phyloP scores from a whole-genome alignment of 2,888 invertebrate genomes.

The Calameuta filiformis region DNA sequence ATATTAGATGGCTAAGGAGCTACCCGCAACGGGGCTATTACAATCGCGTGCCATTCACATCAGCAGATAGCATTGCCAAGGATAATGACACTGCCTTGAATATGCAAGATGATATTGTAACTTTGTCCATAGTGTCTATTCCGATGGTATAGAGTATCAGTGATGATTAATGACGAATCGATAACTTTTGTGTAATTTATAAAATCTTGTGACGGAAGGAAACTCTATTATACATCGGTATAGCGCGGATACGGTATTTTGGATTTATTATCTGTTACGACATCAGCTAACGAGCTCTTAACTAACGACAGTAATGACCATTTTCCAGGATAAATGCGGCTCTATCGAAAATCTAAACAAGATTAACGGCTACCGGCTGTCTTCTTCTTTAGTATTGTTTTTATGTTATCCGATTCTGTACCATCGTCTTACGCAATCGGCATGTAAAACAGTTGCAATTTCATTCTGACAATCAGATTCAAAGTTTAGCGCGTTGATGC shows the following conservation, averaged over 20 bases:
- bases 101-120: not conserved
- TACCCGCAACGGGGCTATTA: not conserved
- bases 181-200: not conserved
- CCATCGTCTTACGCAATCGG: not conserved
- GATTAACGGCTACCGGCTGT: slow-evolving; percentile 53
- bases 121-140: not conserved
- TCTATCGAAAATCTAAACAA: slow-evolving; percentile 49
- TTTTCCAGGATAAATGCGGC: slow-evolving; percentile 12
- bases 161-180: not conserved
- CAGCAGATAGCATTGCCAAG: not conserved
- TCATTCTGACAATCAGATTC: slow-evolving; percentile 13
- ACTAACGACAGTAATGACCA: slow-evolving; percentile 5
- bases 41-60: not conserved
- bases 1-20: not conserved
- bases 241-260: not conserved
- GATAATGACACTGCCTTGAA: not conserved
- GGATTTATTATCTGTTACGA: not conserved
- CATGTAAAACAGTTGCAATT: slow-evolving; percentile 5
- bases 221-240: not conserved
- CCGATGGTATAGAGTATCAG: not conserved
- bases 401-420: slow-evolving; percentile 30
- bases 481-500: slow-evolving; percentile 46
- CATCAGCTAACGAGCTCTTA: not conserved
- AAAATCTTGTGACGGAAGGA: not conserved
- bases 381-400: slow-evolving; percentile 28